These are phyloP conservation scores for Lordiphosa collinella DNA, from an alignment of 1,140 invertebrate species.

Conservation along the genomic window DNA sequence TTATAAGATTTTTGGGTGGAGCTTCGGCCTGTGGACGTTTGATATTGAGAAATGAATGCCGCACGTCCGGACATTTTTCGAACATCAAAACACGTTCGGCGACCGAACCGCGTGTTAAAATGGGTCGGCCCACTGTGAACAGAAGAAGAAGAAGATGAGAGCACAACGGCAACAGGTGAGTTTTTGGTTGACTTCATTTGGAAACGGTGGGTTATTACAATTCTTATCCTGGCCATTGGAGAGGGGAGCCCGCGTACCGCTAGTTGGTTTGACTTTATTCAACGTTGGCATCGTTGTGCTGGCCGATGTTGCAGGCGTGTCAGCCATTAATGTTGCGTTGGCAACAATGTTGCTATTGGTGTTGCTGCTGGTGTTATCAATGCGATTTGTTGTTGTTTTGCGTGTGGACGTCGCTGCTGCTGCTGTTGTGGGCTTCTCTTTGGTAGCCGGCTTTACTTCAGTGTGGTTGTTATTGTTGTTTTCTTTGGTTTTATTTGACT, in stretches of 20 bases:
- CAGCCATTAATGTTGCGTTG: conserved; percentile 27
- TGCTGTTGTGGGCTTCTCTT: conserved; percentile 46
- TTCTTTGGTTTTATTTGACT: conserved; percentile 63
- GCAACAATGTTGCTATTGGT: conserved; percentile 26
- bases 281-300: conserved; percentile 74
- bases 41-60: conserved; percentile 68
- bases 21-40: conserved; percentile 61
- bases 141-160: conserved; percentile 13
- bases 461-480: conserved; percentile 25
- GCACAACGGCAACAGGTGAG: conserved; percentile 13
- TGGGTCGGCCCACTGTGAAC: conserved; percentile 88
- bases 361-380: conserved; percentile 13
- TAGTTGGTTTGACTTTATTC: conserved; percentile 73
- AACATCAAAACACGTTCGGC: conserved; percentile 95
- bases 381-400: conserved; percentile 11
- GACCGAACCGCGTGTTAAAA: conserved; percentile 93
- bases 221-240: conserved; percentile 77
- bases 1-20: conserved; percentile 66
- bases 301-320: conserved; percentile 50
- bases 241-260: conserved; percentile 53
- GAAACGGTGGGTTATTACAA: conserved; percentile 50
- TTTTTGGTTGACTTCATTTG: not conserved
- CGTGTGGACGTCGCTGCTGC: conserved; percentile 18
- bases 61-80: conserved; percentile 90
- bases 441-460: conserved; percentile 44